Base-by-base conservation (phyloP, 2,113 vertebrate species). In the Dicentrarchus labrax region DNA sequence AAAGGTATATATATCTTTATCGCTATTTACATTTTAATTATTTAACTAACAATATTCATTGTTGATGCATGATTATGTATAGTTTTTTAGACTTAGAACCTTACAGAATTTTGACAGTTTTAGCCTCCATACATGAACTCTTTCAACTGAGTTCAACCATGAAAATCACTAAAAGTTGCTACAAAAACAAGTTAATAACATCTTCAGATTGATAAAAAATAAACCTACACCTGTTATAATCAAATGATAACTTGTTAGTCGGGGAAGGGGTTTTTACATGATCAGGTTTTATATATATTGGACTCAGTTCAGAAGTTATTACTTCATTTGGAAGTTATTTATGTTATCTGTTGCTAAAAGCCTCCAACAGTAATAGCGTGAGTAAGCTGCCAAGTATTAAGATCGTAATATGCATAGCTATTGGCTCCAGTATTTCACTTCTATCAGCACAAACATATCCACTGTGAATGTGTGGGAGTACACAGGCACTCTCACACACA, bases 281-380 rank as follows among this genome's bases (percentile, higher is more conserved):
- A 21, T 50, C 21, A 66, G 8, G 17, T 50, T 59, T 70, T 65
- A 66, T 67, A 45, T 69, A n/a, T 72, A 51, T 62, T 73, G 60
- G 53, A 6, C 30, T 2, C 8, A 36, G 5, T 61, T 76, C 39
- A 72, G 38, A 80, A 67, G 64, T 72, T 83, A 72, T 85, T 86
- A 73, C 75, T 82, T 87, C 56, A 82, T 82, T 68, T 77, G 48
- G 66, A 84, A 59, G 61, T 62, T 77, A 75, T 84, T 86, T 66
- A 22, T 79, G n/a, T 59, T 64, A 59, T 76, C 47, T 60, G 76
- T 39, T 13, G 54, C 69, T 71, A 69, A 80, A 84, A 84, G 83
- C 72, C 59, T 60, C 22, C 48, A 50, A 77, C 72, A 53, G 43
- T 65, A 53, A 87, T 61, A 75, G 47, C 66, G 57, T 30, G 36